phyloP scores from a whole-genome alignment of 2,113 vertebrate species.

The Silurus meridionalis region DNA sequence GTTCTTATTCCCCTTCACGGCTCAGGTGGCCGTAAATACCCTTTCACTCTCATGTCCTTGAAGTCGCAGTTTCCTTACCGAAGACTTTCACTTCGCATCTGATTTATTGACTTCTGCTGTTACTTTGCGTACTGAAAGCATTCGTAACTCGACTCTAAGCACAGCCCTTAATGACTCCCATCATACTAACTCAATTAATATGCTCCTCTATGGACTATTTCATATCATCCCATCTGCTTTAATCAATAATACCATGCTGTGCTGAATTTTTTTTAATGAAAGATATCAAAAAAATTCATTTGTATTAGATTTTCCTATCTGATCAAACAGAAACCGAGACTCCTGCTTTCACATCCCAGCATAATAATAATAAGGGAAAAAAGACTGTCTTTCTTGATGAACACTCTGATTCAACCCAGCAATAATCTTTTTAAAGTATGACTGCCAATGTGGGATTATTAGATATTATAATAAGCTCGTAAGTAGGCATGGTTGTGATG shows the following conservation, averaged over 20 bases:
- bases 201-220: neutral
- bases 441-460: neutral
- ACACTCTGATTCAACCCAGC: slow-evolving; percentile 7
- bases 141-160: neutral
- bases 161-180: neutral
- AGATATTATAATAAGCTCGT: neutral
- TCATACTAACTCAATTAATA: slow-evolving; percentile 5
- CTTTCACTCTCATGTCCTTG: neutral
- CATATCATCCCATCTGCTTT: too few species aligned
- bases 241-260: neutral
- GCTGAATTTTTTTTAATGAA: neutral
- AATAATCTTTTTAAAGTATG: neutral
- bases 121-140: neutral
- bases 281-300: neutral
- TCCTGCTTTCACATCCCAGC: neutral
- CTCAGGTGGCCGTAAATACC: neutral
- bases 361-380: neutral
- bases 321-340: neutral
- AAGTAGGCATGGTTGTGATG: neutral
- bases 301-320: neutral
- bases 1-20: neutral
- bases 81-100: neutral
- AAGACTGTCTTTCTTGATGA: neutral
- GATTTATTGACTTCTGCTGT: neutral
- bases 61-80: too few species aligned